phyloP scores from a whole-genome alignment of 2,888 invertebrate genomes.

The Tipula confusa region DNA sequence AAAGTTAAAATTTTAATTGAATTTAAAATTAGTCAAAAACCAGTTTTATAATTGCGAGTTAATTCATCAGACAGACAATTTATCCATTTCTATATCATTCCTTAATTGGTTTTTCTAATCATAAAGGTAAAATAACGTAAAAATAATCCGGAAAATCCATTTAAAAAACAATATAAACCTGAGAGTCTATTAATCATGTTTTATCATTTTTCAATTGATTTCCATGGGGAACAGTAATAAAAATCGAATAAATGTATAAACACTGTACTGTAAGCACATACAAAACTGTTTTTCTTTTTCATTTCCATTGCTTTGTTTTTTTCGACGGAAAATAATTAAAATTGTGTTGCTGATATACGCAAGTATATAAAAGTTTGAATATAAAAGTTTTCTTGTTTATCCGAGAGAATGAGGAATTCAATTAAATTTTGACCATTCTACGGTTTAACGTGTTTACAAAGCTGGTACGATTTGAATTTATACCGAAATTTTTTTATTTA shows the following conservation, averaged over 20 bases:
- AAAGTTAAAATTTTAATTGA: background rate
- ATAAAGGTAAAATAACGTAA: background rate
- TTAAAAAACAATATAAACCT: background rate
- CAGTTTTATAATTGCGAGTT: background rate
- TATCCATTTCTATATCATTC: background rate
- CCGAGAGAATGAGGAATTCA: background rate
- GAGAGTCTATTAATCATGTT: background rate
- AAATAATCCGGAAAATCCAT: background rate
- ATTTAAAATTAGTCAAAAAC: background rate
- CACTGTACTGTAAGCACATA: background rate
- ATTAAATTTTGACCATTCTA: background rate
- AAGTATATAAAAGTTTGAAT: background rate
- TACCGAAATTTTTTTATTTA: background rate
- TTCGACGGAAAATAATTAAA: background rate
- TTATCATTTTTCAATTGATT: background rate
- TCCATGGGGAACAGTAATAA: background rate
- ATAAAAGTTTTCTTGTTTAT: background rate
- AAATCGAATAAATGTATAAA: background rate
- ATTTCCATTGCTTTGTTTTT: background rate
- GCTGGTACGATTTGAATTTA: background rate
- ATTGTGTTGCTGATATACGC: too few relatives aligned
- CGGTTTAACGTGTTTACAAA: background rate
- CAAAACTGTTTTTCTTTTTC: background rate
- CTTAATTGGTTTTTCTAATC: background rate
- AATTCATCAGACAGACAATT: background rate